Percentiles rank a stretch among this genome's conserved stretches.
These are phyloP conservation scores for Pipistrellus pipistrellus DNA, from an alignment of 2,797 vertebrate species.

Conservation along the genomic window DNA sequence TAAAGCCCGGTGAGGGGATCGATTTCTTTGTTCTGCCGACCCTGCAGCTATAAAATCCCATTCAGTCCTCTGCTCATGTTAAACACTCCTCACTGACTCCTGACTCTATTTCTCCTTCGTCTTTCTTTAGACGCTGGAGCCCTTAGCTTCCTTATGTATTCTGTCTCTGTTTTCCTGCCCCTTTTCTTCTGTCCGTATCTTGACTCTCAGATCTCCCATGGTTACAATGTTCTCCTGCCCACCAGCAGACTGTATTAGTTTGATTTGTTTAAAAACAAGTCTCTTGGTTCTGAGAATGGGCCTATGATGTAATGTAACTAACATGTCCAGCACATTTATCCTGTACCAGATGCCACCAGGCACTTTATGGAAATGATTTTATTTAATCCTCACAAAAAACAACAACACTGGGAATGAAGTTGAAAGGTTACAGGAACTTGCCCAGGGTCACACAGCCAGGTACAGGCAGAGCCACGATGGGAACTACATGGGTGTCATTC, in stretches of 20 bases:
- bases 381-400: not conserved
- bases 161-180: not conserved
- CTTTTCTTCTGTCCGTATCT: not conserved
- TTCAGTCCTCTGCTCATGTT: not conserved
- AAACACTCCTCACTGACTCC: not conserved
- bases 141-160: not conserved
- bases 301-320: not conserved
- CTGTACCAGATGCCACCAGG: not conserved
- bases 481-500: not conserved
- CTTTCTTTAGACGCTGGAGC: slow-evolving; percentile 30
- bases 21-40: slow-evolving; percentile 13
- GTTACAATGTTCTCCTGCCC: not conserved
- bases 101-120: slow-evolving; percentile 22
- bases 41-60: not conserved
- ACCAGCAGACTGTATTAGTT: not conserved
- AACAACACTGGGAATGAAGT: not conserved
- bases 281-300: not conserved
- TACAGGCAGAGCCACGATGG: not conserved
- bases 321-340: not conserved
- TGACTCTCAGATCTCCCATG: not conserved
- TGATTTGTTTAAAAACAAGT: slow-evolving; percentile 24
- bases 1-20: not conserved
- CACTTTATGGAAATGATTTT: not conserved
- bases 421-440: not conserved
- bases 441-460: not conserved